Conservation (phyloP, 2,888 invertebrate genomes). For the Tribolium freemani region DNA sequence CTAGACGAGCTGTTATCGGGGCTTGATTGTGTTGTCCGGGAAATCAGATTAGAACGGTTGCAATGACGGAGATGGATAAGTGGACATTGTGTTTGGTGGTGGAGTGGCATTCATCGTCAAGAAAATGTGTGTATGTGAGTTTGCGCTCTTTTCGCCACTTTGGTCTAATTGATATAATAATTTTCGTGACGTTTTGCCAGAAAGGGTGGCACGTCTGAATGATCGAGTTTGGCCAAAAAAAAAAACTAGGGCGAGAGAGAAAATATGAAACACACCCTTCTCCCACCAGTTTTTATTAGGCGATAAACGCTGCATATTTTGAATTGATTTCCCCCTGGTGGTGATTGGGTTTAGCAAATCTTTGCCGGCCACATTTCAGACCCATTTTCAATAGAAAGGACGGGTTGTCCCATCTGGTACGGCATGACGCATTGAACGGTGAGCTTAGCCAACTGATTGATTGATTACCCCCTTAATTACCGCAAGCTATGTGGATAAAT, state of each 20-base stretch:
- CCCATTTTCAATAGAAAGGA: conserved; percentile 28
- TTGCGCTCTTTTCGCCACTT: not conserved
- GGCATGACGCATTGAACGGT: conserved; percentile 29
- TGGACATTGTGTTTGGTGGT: conserved; percentile 45
- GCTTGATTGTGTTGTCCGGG: conserved; percentile 46
- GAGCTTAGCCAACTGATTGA: conserved; percentile 41
- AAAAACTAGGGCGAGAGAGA: not conserved
- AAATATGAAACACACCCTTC: not conserved
- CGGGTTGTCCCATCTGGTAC: conserved; percentile 46
- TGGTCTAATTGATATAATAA: not conserved
- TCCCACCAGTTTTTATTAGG: not conserved
- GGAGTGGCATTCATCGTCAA: conserved; percentile 21
- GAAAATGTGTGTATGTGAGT: conserved; percentile 20
- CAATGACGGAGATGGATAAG: conserved; percentile 48
- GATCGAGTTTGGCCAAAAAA: no score
- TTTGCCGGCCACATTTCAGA: conserved; percentile 29
- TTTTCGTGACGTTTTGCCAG: not conserved
- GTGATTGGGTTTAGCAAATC: conserved; percentile 1
- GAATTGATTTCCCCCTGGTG: not conserved
- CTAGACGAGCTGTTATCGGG: conserved; percentile 26
- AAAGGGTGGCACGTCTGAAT: no score
- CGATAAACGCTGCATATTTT: not conserved
- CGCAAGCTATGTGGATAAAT: conserved; percentile 34
- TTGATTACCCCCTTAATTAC: conserved; percentile 45
- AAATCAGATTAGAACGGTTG: conserved; percentile 46